phyloP scores from a whole-genome alignment of 2,797 vertebrate genomes.

The Erethizon dorsatum region DNA sequence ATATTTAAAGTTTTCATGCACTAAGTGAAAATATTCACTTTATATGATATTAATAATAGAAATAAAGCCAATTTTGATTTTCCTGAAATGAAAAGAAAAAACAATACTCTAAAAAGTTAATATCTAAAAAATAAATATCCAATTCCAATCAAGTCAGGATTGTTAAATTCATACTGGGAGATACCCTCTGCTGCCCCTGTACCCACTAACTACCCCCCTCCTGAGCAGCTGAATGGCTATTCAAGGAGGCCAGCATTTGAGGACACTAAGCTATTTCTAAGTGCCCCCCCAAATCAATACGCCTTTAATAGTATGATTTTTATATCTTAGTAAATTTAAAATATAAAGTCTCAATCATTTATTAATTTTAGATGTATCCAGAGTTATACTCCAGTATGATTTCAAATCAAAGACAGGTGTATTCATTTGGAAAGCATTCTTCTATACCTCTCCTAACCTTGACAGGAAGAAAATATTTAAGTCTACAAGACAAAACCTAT shows the following conservation, averaged over 20 bases:
- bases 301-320: conserved; percentile 4
- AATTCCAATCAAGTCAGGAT: background rate
- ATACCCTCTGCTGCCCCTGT: background rate
- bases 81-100: conserved; percentile 11
- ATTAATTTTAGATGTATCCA: background rate
- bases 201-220: background rate
- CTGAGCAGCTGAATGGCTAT: background rate
- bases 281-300: background rate
- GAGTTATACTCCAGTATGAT: conserved; percentile 14
- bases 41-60: background rate
- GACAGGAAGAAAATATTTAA: conserved; percentile 31
- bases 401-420: conserved; percentile 61
- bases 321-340: conserved; percentile 14
- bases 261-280: background rate
- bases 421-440: conserved; percentile 19
- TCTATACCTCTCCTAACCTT: background rate
- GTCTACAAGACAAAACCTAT: background rate
- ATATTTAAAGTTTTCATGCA: conserved; percentile 13
- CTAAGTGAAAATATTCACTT: conserved; percentile 45
- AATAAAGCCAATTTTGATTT: background rate
- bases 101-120: conserved; percentile 17
- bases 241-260: background rate
- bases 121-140: conserved; percentile 7
- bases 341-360: conserved; percentile 13
- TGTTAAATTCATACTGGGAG: background rate